Percentiles rank a stretch among this genome's conserved stretches.
Conservation (phyloP, 2,888 invertebrate genomes). For the Plagodis pulveraria region DNA sequence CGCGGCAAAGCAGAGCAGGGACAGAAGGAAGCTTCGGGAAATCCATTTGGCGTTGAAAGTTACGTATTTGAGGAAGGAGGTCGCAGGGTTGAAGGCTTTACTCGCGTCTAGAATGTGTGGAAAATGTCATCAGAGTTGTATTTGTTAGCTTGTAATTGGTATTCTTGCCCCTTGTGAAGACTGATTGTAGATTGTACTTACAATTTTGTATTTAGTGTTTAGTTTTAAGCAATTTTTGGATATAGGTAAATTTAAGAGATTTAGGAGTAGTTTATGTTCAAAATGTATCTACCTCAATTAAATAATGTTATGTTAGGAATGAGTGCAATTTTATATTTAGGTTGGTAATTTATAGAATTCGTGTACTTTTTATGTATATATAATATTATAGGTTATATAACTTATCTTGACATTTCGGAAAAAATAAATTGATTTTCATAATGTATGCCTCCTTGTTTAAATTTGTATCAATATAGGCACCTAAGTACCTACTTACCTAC, state of each 20-base stretch:
- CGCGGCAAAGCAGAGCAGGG: conserved; percentile 97
- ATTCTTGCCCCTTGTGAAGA: background rate
- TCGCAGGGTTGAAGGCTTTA: conserved; percentile 53
- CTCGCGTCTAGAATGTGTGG: conserved; percentile 48
- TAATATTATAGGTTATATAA: no score
- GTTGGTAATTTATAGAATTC: background rate
- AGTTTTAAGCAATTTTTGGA: background rate
- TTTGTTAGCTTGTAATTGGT: conserved; percentile 4
- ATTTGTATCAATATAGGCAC: no score
- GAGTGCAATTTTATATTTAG: conserved; percentile 15
- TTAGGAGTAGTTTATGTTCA: conserved; percentile 1
- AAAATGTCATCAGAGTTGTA: conserved; percentile 47
- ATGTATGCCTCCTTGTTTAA: background rate
- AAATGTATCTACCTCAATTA: conserved; percentile 9
- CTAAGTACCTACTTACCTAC: no score
- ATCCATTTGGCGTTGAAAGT: conserved; percentile 96
- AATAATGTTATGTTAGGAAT: background rate
- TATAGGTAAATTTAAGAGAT: background rate
- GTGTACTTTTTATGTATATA: no score
- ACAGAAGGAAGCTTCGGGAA: conserved; percentile 95
- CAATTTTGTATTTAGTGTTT: background rate
- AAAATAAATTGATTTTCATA: background rate
- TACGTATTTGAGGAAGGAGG: conserved; percentile 86
- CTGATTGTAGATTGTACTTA: conserved; percentile 1
- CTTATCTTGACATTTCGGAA: no score